Evolutionary conservation across 2,113 vertebrate genomes (phyloP).

Genomic region (Variabilichromis moorii): DNA sequence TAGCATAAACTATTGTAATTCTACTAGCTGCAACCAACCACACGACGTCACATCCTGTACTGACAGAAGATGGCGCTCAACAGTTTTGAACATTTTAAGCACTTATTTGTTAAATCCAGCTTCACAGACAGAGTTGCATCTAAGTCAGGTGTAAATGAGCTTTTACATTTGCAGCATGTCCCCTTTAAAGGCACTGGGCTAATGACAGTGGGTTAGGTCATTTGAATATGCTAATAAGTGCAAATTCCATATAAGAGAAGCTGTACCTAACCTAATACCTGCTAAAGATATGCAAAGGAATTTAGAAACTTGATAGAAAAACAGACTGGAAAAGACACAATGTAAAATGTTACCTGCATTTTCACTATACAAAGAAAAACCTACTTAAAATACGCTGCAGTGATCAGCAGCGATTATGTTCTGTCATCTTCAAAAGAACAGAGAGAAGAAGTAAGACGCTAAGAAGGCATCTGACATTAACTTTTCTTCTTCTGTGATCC

Average conservation of each 20-base stretch:
- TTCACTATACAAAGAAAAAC: neutral
- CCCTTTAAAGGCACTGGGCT: neutral
- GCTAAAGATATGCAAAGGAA: neutral
- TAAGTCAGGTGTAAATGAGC: neutral
- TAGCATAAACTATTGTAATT: neutral
- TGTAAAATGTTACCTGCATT: neutral
- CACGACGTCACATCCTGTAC: neutral
- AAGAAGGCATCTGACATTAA: neutral
- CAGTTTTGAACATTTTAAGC: neutral
- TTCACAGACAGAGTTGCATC: neutral
- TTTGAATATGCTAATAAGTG: neutral
- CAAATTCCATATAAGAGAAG: neutral
- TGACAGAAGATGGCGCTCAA: neutral
- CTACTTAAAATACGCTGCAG: neutral
- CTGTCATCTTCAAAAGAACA: neutral
- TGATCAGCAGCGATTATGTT: neutral
- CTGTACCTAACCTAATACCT: neutral
- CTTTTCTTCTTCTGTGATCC: neutral
- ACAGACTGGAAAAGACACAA: neutral
- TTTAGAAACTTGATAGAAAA: neutral
- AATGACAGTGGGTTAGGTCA: neutral
- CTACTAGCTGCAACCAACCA: neutral
- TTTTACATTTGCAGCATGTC: neutral
- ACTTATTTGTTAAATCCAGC: neutral
- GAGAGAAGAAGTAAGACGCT: neutral